Evolutionary conservation across 2,797 vertebrate species (phyloP).

Genomic region (Acanthopagrus latus): DNA sequence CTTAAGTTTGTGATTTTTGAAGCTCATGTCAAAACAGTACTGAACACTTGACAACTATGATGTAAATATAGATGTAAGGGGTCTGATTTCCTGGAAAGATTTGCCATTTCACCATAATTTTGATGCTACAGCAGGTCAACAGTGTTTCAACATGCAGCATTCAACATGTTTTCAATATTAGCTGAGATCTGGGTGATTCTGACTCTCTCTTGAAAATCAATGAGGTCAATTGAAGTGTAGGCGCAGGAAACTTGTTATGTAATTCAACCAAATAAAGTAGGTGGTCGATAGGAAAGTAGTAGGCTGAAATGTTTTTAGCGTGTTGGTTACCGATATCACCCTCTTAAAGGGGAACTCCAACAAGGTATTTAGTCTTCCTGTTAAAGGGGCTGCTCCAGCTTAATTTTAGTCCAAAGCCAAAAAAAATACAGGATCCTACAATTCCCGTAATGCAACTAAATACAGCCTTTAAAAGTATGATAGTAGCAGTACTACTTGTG

Average conservation of each 20-base stretch:
- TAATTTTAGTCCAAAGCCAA: neutral
- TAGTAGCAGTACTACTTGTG: neutral
- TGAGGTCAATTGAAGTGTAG: constrained; percentile 13
- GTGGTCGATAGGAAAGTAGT: neutral
- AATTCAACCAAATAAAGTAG: constrained; percentile 15
- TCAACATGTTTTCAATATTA: neutral
- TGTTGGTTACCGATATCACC: neutral
- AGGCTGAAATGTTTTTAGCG: neutral
- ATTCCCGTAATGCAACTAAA: neutral
- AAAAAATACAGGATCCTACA: neutral
- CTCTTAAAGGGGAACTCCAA: constrained; percentile 1
- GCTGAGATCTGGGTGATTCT: neutral
- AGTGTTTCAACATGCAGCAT: neutral
- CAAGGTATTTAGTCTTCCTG: neutral
- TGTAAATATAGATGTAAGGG: neutral
- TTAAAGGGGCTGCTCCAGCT: neutral
- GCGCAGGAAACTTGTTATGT: constrained; percentile 21
- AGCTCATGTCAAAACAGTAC: neutral
- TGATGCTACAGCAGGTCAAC: neutral
- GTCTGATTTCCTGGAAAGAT: neutral
- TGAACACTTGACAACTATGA: neutral
- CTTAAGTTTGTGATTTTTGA: neutral
- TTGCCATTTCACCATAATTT: neutral
- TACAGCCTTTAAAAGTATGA: neutral
- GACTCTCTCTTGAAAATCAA: constrained; percentile 11